These are phyloP conservation scores for Falco rusticolus DNA, from an alignment of 2,797 vertebrate species.

Conservation along the genomic window DNA sequence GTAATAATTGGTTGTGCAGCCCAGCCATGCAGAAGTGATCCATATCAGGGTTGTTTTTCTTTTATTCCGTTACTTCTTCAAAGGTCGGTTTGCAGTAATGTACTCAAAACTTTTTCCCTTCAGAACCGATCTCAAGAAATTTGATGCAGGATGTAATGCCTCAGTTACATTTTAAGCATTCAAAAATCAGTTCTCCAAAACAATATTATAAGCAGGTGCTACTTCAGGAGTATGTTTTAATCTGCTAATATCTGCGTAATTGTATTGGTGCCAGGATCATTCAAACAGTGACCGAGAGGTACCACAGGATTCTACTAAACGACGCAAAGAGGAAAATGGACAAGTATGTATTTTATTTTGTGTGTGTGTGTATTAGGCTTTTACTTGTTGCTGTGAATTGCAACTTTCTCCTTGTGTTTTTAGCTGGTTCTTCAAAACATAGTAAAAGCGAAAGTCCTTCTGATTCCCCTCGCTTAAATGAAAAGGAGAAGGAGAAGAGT, in stretches of 20 bases:
- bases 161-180: neutral
- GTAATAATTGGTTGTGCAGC: neutral
- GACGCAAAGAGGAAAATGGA: conserved; percentile 91
- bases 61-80: neutral
- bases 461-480: conserved; percentile 89
- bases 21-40: neutral
- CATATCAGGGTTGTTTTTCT: neutral
- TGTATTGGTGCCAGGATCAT: conserved; percentile 83
- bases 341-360: conserved; percentile 78
- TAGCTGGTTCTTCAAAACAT: conserved; percentile 90
- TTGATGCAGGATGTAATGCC: neutral
- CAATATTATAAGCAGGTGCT: neutral
- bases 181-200: neutral
- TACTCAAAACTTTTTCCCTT: neutral
- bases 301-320: conserved; percentile 84
- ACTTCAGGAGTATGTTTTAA: conserved; percentile 10
- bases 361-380: neutral
- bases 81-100: neutral
- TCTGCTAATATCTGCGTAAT: conserved; percentile 42
- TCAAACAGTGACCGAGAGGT: conserved; percentile 89
- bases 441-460: conserved; percentile 94
- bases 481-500: conserved; percentile 89
- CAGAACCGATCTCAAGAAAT: conserved; percentile 13
- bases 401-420: conserved; percentile 23
- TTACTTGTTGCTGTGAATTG: neutral